A percentile compares a stretch with the other conserved stretches of the same genome.
Evolutionary conservation across 2,888 invertebrate genomes (phyloP).

Genomic region (Lepidonotus clava): DNA sequence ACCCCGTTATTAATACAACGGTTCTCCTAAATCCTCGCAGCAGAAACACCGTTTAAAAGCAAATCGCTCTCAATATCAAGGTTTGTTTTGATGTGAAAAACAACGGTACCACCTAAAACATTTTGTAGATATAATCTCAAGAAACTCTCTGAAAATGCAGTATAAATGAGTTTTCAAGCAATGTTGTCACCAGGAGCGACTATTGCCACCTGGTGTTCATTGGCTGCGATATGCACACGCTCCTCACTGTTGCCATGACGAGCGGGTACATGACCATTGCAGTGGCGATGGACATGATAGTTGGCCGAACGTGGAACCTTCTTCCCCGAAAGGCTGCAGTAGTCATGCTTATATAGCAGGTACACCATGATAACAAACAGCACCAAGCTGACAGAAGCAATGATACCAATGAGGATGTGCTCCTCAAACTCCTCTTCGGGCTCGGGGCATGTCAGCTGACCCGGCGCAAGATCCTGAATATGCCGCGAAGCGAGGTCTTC

Average conservation of each 20-base stretch:
- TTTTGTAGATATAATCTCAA: too few relatives aligned
- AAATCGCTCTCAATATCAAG: too few relatives aligned
- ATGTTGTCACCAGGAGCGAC: not conserved
- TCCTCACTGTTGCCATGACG: not conserved
- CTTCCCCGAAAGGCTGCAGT: constrained; percentile 22
- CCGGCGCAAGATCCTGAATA: not conserved
- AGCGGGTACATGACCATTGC: not conserved
- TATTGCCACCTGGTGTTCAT: too few relatives aligned
- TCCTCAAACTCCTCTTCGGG: constrained; percentile 37
- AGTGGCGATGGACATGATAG: not conserved
- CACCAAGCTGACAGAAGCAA: constrained; percentile 19
- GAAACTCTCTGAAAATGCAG: too few relatives aligned
- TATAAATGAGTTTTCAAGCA: too few relatives aligned
- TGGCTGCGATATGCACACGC: not conserved
- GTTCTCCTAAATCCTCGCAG: too few relatives aligned
- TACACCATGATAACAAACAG: constrained; percentile 35
- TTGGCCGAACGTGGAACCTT: not conserved
- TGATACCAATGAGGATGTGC: constrained; percentile 42
- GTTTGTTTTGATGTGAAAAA: too few relatives aligned
- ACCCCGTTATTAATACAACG: too few relatives aligned
- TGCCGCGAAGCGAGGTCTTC: not conserved
- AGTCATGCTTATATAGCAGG: constrained; percentile 5
- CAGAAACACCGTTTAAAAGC: too few relatives aligned
- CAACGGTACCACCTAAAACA: too few relatives aligned
- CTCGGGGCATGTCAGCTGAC: constrained; percentile 28